Base-by-base conservation (phyloP, 2,797 vertebrate genomes). In the Muscicapa comitata region DNA sequence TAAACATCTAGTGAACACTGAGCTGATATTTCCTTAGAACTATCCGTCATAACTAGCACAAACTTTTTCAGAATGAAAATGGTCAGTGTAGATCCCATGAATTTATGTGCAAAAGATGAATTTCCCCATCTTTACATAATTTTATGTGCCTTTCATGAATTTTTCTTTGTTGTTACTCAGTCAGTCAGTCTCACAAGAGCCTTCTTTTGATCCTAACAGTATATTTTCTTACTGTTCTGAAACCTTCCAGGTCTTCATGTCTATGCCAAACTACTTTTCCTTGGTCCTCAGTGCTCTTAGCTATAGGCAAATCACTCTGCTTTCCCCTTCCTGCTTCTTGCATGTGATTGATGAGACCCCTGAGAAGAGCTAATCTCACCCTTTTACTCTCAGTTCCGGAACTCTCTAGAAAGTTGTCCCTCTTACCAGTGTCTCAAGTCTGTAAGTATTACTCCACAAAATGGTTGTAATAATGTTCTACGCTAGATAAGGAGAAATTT, bases 61-160 rank as follows among this genome's bases (percentile, higher is more conserved):
- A 47, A 57, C 7, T 12, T 78, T 75, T 78, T 62, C 31, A 72
- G 13, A 55, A 58, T 54, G 5, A 43, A 72, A 94, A 79, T 9
- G 0, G 11, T 35, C 8, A 13, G 2, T 45, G 78, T 67, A 75
- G 6, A 37, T 42, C 11, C 21, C 3, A 5, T 63, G n/a, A 28
- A 2, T 67, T 63, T 5, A 28, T 37, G 10, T 25, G 26, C 4
- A 54, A 78, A 88, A 62, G 9, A n/a, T 48, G 0, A 6, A 16
- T 76, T 79, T 17, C 6, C 15, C 10, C 4, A 7, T 29, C 14
- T 51, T 43, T 70, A 40, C 8, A 19, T 33, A 26, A 53, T 57
- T 68, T 35, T 47, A 14, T 16, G 6, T 24, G 2, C 12, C 5
- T 80, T 47, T 59, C 4, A 0, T 42, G 8, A 74, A 45, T 25